Evolutionary conservation across 2,888 invertebrate species (phyloP).

Genomic region (Conomelus anceps): DNA sequence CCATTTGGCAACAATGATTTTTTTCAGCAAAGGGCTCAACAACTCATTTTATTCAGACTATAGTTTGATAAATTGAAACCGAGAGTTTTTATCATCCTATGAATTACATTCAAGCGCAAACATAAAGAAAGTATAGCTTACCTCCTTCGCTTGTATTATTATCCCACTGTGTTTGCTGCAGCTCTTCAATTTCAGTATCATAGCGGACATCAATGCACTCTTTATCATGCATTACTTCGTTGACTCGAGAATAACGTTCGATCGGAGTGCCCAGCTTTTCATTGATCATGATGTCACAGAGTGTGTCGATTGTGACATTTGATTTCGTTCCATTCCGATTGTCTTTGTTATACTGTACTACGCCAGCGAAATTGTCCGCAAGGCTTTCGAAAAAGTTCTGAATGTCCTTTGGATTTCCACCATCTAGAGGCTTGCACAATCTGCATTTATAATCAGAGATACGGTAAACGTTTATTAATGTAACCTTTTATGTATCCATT

Average conservation of each 20-base stretch:
- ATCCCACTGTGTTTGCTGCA: slow-evolving; percentile 63
- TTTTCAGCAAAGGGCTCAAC: no score
- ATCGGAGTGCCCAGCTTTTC: slow-evolving; percentile 54
- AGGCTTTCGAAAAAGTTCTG: slow-evolving; percentile 75
- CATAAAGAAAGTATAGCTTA: slow-evolving; percentile 36
- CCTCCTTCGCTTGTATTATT: slow-evolving; percentile 57
- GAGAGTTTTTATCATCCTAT: no score
- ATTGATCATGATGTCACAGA: slow-evolving; percentile 70
- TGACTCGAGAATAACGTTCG: slow-evolving; percentile 66
- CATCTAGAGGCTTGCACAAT: slow-evolving; percentile 65
- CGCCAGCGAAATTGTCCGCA: slow-evolving; percentile 78
- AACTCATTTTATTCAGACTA: no score
- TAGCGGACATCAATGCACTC: slow-evolving; percentile 81
- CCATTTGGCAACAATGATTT: no score
- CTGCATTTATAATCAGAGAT: no score
- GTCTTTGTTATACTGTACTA: slow-evolving; percentile 93
- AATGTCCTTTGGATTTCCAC: slow-evolving; percentile 57
- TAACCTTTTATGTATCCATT: no score
- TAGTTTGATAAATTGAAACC: no score
- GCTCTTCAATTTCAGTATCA: slow-evolving; percentile 59
- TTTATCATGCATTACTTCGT: slow-evolving; percentile 57
- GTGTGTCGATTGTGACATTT: slow-evolving; percentile 71
- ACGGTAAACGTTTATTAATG: no score
- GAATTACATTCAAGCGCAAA: not conserved
- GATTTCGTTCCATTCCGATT: slow-evolving; percentile 60